Percentiles rank a stretch among this genome's conserved stretches.
phyloP scores from a whole-genome alignment of 1,140 invertebrate species.

The Dendroctonus ponderosae region DNA sequence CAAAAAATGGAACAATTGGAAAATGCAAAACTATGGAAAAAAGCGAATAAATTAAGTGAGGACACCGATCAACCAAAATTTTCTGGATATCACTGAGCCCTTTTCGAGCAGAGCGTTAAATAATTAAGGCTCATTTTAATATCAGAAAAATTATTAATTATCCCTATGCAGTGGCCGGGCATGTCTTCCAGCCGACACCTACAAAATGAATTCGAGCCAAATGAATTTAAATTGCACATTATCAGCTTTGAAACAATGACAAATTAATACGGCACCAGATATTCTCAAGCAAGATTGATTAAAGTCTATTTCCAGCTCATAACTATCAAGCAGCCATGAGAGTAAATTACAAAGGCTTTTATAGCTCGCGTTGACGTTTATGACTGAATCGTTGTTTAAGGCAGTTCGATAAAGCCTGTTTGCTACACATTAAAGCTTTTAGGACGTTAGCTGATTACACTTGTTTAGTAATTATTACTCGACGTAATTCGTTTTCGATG shows the following conservation, averaged over 20 bases:
- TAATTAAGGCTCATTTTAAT: too few relatives aligned
- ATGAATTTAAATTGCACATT: conserved; percentile 26
- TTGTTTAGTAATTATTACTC: conserved; percentile 15
- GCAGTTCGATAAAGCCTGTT: conserved; percentile 25
- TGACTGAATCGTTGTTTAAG: conserved; percentile 27
- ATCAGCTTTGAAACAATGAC: conserved; percentile 23
- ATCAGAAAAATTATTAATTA: too few relatives aligned
- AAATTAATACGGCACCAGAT: conserved; percentile 22
- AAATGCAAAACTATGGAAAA: too few relatives aligned
- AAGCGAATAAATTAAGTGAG: too few relatives aligned
- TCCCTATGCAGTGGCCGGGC: too few relatives aligned
- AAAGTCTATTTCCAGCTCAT: conserved; percentile 28
- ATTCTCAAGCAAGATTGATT: conserved; percentile 28
- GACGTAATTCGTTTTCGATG: conserved; percentile 13
- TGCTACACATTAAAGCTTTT: conserved; percentile 23
- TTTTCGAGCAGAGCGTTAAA: too few relatives aligned
- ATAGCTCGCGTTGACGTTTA: conserved; percentile 23
- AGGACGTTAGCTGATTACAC: conserved; percentile 14
- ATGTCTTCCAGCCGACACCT: conserved; percentile 5
- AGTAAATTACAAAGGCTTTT: conserved; percentile 28
- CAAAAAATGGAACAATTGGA: too few relatives aligned
- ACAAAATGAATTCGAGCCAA: conserved; percentile 16
- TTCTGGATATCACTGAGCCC: too few relatives aligned
- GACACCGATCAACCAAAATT: too few relatives aligned
- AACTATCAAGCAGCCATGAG: conserved; percentile 19